These are phyloP conservation scores for Cetonia aurata DNA, from an alignment of 2,888 invertebrate genomes.

Conservation along the genomic window DNA sequence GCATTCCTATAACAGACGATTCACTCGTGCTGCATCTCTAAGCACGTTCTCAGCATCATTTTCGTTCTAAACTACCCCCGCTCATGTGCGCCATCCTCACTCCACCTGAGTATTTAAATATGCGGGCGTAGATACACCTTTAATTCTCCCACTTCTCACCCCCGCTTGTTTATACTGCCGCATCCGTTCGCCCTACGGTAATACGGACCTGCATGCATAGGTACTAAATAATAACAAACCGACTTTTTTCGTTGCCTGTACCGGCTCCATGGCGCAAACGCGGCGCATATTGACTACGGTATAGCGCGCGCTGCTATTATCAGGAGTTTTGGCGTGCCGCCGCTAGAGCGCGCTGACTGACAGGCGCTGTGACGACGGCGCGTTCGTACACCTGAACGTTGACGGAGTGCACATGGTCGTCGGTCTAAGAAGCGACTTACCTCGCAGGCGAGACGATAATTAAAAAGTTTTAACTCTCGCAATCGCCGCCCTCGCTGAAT, in stretches of 20 bases:
- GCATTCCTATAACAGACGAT: no score
- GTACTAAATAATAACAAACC: constrained; percentile 51
- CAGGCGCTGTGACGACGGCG: constrained; percentile 51
- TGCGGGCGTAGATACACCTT: constrained; percentile 11
- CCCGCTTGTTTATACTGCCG: constrained; percentile 13
- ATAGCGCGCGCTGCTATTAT: constrained; percentile 53
- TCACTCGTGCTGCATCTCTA: no score
- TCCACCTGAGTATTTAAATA: background rate
- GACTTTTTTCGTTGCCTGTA: constrained; percentile 46
- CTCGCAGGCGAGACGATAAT: constrained; percentile 37
- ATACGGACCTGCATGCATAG: constrained; percentile 43
- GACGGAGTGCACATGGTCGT: constrained; percentile 49
- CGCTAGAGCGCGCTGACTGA: constrained; percentile 49
- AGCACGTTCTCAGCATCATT: no score
- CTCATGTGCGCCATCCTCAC: background rate
- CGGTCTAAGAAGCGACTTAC: constrained; percentile 43
- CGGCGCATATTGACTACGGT: constrained; percentile 52
- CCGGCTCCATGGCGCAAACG: constrained; percentile 51
- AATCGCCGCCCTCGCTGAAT: background rate
- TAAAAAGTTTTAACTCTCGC: constrained; percentile 24
- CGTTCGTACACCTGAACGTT: constrained; percentile 40
- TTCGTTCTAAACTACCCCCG: no score
- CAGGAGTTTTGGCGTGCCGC: constrained; percentile 43
- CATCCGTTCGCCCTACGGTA: constrained; percentile 18
- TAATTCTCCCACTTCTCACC: background rate